A percentile compares a stretch with the other conserved stretches of the same genome.
Evolutionary conservation across 2,113 vertebrate genomes (phyloP).

Genomic region (Sander vitreus): DNA sequence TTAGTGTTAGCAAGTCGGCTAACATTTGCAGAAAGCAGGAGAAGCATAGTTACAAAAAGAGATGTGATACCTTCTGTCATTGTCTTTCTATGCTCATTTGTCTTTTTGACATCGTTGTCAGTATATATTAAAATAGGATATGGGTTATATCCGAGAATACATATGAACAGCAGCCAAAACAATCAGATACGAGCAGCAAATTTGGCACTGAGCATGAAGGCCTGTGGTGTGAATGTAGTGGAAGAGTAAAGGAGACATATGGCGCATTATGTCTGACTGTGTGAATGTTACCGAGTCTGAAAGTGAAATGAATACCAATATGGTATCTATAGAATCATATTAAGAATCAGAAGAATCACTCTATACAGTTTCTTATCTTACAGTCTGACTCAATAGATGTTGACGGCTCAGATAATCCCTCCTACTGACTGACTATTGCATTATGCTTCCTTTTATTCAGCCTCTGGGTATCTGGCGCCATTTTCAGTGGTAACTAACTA

Average conservation of each 20-base stretch:
- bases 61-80: constrained; percentile 35
- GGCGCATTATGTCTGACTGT: constrained; percentile 57
- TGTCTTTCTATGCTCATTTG: constrained; percentile 18
- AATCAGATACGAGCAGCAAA: constrained; percentile 47
- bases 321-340: constrained; percentile 32
- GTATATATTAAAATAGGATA: constrained; percentile 29
- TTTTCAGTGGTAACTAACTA: constrained; percentile 30
- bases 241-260: constrained; percentile 65
- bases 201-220: constrained; percentile 30
- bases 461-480: neutral
- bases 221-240: constrained; percentile 47
- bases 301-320: constrained; percentile 52
- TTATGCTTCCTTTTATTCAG: constrained; percentile 28
- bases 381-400: constrained; percentile 8
- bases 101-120: constrained; percentile 42
- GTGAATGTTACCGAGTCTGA: constrained; percentile 37
- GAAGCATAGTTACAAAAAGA: neutral
- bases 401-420: constrained; percentile 22
- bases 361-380: constrained; percentile 4
- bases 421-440: neutral
- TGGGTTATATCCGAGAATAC: constrained; percentile 32
- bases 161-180: constrained; percentile 51
- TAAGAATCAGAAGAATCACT: constrained; percentile 7
- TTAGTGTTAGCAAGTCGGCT: neutral
- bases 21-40: constrained; percentile 8